Evolutionary conservation across 2,113 vertebrate genomes (phyloP), one percentile per base, ranked within the genome.

Genomic region (Cairina moschata): DNA sequence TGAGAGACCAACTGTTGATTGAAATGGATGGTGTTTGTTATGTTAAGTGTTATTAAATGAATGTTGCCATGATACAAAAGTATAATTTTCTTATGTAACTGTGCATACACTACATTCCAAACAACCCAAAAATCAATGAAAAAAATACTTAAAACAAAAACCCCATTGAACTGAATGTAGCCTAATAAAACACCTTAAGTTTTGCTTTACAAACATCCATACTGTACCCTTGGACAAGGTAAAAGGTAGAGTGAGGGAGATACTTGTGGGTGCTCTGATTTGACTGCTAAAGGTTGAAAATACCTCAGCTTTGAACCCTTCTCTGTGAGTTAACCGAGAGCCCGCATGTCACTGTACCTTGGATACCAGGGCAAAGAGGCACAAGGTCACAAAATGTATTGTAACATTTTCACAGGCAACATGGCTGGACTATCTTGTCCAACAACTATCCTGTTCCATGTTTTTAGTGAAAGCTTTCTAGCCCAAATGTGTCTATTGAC

Each of bases 151-250:
- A 68, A 91, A 60, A 60, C 11, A 59, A 40, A 1, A 6, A 40
- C 0, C 2, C 2, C 0, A 0, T 25, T 68, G 55, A 55, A 74
- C 6, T 26, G 26, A 73, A 36, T 46, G 32, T 8, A 9, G 1
- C 8, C 26, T 77, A 73, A 40, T 58, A 55, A 80, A 67, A 63
- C 8, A 28, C 20, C 40, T 63, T 74, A 65, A 1, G 2, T 11
- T 67, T 79, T 73, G 48, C 42, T 90, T 86, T 77, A 58, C 42
- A 86, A 91, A 13, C 6, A 93, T 6, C 3, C 68, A 32, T 0
- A 1, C 7, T 83, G 14, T 67, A 22, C 9, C 16, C 22, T 32
- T 1, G 2, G 20, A 42, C 7, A 14, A 58, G 16, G 28, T 72
- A n/a, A 86, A 88, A 88, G 20, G 17, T 29, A 82, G 18, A 46